Conservation (phyloP, 2,797 vertebrate genomes). For the Falco naumanni region DNA sequence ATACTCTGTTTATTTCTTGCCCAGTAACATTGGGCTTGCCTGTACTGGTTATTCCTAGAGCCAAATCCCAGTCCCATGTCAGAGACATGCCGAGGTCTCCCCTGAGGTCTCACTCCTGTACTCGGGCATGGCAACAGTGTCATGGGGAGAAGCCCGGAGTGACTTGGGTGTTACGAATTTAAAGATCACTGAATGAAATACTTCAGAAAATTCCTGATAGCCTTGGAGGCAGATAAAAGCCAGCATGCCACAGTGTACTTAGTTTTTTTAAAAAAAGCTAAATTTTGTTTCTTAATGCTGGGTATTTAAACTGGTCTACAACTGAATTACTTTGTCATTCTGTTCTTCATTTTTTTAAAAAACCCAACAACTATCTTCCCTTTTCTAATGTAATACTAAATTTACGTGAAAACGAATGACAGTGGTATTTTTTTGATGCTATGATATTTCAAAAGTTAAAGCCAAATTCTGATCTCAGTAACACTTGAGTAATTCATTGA, state of each 20-base stretch:
- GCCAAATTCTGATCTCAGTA: conserved; percentile 16
- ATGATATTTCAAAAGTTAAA: neutral
- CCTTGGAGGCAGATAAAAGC: conserved; percentile 27
- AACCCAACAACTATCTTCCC: conserved; percentile 73
- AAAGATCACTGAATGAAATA: neutral
- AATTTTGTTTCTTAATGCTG: conserved; percentile 73
- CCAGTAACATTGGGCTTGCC: neutral
- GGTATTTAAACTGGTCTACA: conserved; percentile 71
- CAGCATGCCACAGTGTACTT: conserved; percentile 59
- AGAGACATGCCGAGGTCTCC: neutral
- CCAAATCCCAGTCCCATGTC: neutral
- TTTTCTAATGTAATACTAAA: conserved; percentile 81
- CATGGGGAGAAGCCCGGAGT: neutral
- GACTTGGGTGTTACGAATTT: neutral
- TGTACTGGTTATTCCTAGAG: neutral
- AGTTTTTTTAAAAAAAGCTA: neutral
- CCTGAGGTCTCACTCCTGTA: neutral
- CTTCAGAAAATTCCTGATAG: conserved; percentile 22
- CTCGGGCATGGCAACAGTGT: neutral
- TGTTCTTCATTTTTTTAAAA: conserved; percentile 68
- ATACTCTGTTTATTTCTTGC: neutral
- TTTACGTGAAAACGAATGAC: conserved; percentile 4
- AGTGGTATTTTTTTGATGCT: neutral
- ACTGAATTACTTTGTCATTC: conserved; percentile 75
- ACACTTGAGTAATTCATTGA: neutral